Evolutionary conservation across 2,797 vertebrate species (phyloP).

Genomic region (Sebastes miniatus): DNA sequence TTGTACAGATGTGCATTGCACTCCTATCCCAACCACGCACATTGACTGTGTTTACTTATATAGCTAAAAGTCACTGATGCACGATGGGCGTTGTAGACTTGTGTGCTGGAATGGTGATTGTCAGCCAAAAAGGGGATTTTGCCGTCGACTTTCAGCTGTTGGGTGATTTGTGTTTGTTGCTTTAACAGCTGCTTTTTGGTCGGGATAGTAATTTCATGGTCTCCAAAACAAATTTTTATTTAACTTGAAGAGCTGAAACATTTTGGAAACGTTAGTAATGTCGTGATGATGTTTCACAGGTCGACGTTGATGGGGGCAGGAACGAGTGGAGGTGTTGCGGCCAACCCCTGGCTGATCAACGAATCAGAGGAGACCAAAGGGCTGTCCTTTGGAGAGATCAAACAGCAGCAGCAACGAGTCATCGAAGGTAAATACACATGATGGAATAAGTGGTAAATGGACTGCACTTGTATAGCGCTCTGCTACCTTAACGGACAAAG

Average conservation of each 20-base stretch:
- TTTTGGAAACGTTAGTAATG: not conserved
- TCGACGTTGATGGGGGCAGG: conserved; percentile 86
- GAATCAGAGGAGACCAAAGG: conserved; percentile 93
- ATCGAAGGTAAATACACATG: conserved; percentile 83
- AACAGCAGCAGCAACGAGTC: conserved; percentile 90
- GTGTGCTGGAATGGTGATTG: conserved; percentile 21
- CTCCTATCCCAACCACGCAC: not conserved
- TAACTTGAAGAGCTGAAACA: not conserved
- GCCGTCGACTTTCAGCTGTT: not conserved
- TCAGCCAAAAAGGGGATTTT: conserved; percentile 17
- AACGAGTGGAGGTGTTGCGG: conserved; percentile 66
- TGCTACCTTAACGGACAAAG: not conserved
- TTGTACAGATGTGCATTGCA: conserved; percentile 24
- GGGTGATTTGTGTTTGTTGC: not conserved
- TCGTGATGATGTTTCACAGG: conserved; percentile 68
- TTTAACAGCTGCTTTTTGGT: not conserved
- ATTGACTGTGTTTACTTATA: conserved; percentile 42
- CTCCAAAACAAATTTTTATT: not conserved
- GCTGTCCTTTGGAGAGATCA: conserved; percentile 89
- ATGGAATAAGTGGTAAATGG: not conserved
- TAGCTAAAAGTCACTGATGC: conserved; percentile 25
- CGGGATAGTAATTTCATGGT: not conserved
- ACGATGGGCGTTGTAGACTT: not conserved
- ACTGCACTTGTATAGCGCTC: not conserved
- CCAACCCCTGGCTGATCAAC: conserved; percentile 92